Percentiles rank a stretch among this genome's conserved stretches.
Evolutionary conservation across 2,888 invertebrate genomes (phyloP).

Genomic region (Synergus gifuensis): DNA sequence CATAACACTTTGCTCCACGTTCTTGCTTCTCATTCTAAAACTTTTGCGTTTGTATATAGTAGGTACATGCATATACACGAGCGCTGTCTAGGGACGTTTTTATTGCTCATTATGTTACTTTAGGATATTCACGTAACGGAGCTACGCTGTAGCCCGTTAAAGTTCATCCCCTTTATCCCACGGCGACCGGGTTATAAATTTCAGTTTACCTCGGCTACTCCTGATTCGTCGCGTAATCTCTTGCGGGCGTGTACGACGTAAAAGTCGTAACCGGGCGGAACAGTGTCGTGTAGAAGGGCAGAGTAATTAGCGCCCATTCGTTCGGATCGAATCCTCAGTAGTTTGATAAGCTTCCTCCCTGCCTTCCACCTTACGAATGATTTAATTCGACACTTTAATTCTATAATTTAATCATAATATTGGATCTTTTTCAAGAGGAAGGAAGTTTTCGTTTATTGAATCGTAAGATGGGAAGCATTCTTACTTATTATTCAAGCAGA

Average conservation of each 20-base stretch:
- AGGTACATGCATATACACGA: not conserved
- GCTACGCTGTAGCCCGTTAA: conserved; percentile 50
- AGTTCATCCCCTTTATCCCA: conserved; percentile 55
- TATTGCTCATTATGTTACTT: conserved; percentile 55
- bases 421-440: not conserved
- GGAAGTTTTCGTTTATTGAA: conserved; percentile 28
- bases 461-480: conserved; percentile 22
- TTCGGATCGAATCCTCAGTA: not conserved
- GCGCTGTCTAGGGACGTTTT: conserved; percentile 45
- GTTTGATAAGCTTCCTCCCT: not conserved
- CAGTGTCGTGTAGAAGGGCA: not conserved
- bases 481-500: conserved; percentile 41
- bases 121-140: conserved; percentile 48
- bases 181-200: conserved; percentile 57
- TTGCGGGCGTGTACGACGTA: conserved; percentile 31
- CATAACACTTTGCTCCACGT: not conserved
- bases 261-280: conserved; percentile 18
- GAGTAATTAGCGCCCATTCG: conserved; percentile 9
- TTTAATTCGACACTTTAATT: not conserved
- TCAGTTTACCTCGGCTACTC: conserved; percentile 55
- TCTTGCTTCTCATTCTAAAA: not conserved
- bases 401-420: conserved; percentile 5
- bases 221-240: conserved; percentile 55
- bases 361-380: not conserved
- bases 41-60: not conserved